Evolutionary conservation across 2,797 vertebrate species (phyloP).

Genomic region (Pseudochromis fuscus): DNA sequence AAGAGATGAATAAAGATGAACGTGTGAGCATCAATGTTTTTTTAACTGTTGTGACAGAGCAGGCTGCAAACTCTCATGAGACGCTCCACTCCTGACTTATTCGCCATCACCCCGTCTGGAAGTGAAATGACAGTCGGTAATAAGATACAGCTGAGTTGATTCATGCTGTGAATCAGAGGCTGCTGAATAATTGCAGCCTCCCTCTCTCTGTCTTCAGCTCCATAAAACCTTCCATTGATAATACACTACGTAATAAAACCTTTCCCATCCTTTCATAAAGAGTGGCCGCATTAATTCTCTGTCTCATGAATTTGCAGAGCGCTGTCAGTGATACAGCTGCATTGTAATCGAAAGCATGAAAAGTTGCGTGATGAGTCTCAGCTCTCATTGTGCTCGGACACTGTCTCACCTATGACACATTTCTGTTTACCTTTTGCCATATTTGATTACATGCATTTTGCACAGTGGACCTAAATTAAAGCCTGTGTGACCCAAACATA

Average conservation of each 20-base stretch:
- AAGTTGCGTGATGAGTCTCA: neutral
- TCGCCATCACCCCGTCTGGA: slow-evolving; percentile 37
- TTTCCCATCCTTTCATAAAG: slow-evolving; percentile 24
- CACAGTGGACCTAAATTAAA: no score
- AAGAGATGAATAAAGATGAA: slow-evolving; percentile 22
- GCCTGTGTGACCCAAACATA: no score
- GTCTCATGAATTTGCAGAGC: slow-evolving; percentile 1
- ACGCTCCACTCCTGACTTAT: slow-evolving; percentile 39
- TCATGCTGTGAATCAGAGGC: slow-evolving; percentile 47
- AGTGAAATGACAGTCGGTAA: slow-evolving; percentile 42
- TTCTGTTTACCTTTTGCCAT: neutral
- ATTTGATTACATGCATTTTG: neutral
- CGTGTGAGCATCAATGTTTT: slow-evolving; percentile 14
- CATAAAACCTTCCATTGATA: slow-evolving; percentile 30
- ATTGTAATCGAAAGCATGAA: slow-evolving; percentile 8
- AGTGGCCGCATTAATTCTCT: neutral
- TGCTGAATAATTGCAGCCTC: slow-evolving; percentile 39
- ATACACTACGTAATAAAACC: slow-evolving; percentile 38
- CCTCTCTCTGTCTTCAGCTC: slow-evolving; percentile 23
- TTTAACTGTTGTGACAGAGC: slow-evolving; percentile 1
- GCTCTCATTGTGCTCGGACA: neutral
- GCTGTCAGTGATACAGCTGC: slow-evolving; percentile 11
- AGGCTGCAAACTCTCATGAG: slow-evolving; percentile 27
- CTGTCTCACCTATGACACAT: neutral
- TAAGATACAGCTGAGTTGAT: slow-evolving; percentile 44